phyloP scores from a whole-genome alignment of 1,140 invertebrate genomes.

The Diorhabda sublineata region DNA sequence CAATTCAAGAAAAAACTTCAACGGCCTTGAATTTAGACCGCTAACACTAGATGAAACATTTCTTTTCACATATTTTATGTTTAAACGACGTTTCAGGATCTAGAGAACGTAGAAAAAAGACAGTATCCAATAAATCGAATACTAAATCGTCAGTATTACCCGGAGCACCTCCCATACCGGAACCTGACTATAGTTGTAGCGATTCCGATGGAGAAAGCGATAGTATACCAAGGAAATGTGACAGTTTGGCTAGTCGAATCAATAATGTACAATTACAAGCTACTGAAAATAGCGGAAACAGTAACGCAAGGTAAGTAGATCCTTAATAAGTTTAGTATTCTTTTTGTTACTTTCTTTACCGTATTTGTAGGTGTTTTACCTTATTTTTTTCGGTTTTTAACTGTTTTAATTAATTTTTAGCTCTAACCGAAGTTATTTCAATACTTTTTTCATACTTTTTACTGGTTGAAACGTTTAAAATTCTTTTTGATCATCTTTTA shows the following conservation, averaged over 20 bases:
- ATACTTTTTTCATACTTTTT: no score
- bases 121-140: conserved; percentile 45
- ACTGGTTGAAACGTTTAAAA: no score
- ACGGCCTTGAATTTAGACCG: no score
- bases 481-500: no score
- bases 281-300: conserved; percentile 62
- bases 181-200: conserved; percentile 83
- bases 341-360: no score
- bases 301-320: conserved; percentile 58
- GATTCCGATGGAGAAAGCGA: conserved; percentile 58
- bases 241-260: conserved; percentile 34
- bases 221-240: conserved; percentile 30
- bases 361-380: no score
- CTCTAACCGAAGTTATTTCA: no score
- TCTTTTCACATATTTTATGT: no score
- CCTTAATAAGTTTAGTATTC: conserved; percentile 2
- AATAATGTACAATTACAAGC: conserved; percentile 36
- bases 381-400: no score
- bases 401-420: no score
- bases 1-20: no score
- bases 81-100: conserved; percentile 4
- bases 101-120: conserved; percentile 47
- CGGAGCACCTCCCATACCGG: conserved; percentile 72
- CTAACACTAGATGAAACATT: no score
- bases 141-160: conserved; percentile 42